Base-by-base conservation (phyloP, 2,113 vertebrate species). In the Gobio gobio region DNA sequence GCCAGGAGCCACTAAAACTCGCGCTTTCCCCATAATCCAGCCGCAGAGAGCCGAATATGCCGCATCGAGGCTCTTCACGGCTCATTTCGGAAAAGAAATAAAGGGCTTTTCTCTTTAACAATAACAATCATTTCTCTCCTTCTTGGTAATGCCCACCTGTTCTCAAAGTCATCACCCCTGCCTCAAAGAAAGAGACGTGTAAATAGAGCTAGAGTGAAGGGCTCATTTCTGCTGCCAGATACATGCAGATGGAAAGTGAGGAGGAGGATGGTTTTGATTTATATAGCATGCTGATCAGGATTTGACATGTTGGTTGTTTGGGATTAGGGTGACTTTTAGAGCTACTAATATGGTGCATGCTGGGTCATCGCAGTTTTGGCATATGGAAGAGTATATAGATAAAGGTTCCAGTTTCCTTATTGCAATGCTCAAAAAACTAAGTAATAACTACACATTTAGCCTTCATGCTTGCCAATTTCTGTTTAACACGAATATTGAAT, bases 1-100 rank as follows among this genome's bases (percentile, higher is more conserved):
- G 81, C 77, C 56, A 77, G 86, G 76, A 86, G 63, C 80, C 86
- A 81, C 84, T 89, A 87, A 87, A 87, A 84, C 68, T 22, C 56
- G 5, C 16, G 45, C 78, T 58, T 83, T 86, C 45, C 78, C 80
- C 63, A 78, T 88, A 83, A 88, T 78, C 84, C 43, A 18, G 54
- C 64, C 51, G 40, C 47, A 24, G 72, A 54, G 84, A 70, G n/a
- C 54, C 26, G 29, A 73, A 33, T n/a, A 8, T 36, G 78, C 9
- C 26, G 54, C 47, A 26, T 26, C 10, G 5, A 40, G 45, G 70
- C 78, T 73, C 63, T 73, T 70, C 81, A 83, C 81, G 58, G 66
- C 84, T 64, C 82, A 49, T 83, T 83, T 83, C 47, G 22, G 73
- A 73, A 73, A 49, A 74, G 74, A 83, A 87, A 78, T 73, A 79